phyloP scores from a whole-genome alignment of 2,113 vertebrate species.

The Pogona vitticeps region DNA sequence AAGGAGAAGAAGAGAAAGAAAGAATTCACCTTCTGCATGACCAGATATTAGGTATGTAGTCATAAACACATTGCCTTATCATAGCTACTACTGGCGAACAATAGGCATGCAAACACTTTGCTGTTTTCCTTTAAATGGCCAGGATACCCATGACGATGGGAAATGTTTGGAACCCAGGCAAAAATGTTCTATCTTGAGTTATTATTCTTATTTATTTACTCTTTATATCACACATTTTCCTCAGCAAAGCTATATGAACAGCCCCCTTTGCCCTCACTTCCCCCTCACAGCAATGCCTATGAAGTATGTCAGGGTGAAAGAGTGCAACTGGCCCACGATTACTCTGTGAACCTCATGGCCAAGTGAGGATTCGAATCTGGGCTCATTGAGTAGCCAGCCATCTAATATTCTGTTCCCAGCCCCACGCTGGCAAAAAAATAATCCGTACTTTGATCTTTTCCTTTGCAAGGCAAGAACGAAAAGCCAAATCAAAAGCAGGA shows the following conservation, averaged over 20 bases:
- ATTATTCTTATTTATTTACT: too few relatives aligned
- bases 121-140: not conserved
- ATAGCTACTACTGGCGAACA: not conserved
- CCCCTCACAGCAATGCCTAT: too few relatives aligned
- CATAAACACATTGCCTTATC: not conserved
- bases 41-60: not conserved
- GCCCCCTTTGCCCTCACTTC: too few relatives aligned
- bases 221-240: too few relatives aligned
- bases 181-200: not conserved
- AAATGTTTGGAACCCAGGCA: not conserved
- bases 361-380: too few relatives aligned
- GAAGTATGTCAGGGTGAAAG: too few relatives aligned
- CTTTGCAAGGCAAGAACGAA: not conserved
- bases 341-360: too few relatives aligned
- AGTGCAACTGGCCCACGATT: too few relatives aligned
- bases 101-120: not conserved
- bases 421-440: too few relatives aligned
- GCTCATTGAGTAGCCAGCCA: not conserved
- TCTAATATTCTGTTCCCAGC: not conserved
- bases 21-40: conserved; percentile 14
- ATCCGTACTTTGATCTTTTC: too few relatives aligned
- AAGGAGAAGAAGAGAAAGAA: too few relatives aligned
- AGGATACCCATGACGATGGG: not conserved
- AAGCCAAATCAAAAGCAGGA: not conserved
- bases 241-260: too few relatives aligned